A percentile compares a stretch with the other conserved stretches of the same genome.
Conservation (phyloP, 1,140 invertebrate genomes). For the Halictus rubicundus region DNA sequence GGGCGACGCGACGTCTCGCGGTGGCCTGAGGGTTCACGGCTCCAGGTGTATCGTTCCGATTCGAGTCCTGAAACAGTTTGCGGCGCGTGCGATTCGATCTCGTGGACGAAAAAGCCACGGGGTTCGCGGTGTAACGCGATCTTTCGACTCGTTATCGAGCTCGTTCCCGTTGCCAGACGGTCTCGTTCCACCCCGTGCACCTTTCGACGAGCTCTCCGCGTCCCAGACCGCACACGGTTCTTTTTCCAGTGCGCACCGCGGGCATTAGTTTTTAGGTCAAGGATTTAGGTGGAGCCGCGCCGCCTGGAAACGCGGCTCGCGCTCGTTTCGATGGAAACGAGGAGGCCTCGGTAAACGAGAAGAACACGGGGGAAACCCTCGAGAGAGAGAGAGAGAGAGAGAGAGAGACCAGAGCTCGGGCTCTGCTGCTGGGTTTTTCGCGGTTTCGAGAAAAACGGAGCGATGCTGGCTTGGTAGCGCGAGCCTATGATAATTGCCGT, state of each 20-base stretch:
- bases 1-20: too few relatives aligned
- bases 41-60: too few relatives aligned
- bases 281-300: constrained; percentile 20
- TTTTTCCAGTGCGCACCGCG: constrained; percentile 6
- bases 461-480: neutral
- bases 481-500: constrained; percentile 36
- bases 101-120: neutral
- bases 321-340: constrained; percentile 11
- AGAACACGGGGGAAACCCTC: neutral
- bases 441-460: neutral
- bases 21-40: too few relatives aligned
- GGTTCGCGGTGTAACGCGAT: constrained; percentile 31
- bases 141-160: constrained; percentile 27
- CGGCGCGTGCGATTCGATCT: neutral
- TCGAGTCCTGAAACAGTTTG: too few relatives aligned
- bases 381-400: too few relatives aligned
- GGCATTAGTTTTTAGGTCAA: constrained; percentile 53
- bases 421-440: constrained; percentile 9
- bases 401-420: too few relatives aligned
- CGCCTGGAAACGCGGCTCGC: constrained; percentile 11
- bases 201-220: constrained; percentile 7
- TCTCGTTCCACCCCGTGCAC: constrained; percentile 39
- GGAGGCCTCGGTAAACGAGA: neutral
- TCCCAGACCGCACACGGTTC: neutral
- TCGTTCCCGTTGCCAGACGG: constrained; percentile 23